Percentiles rank a stretch among this genome's conserved stretches.
phyloP scores from a whole-genome alignment of 1,140 invertebrate species.

The Tetramorium parvispinum region DNA sequence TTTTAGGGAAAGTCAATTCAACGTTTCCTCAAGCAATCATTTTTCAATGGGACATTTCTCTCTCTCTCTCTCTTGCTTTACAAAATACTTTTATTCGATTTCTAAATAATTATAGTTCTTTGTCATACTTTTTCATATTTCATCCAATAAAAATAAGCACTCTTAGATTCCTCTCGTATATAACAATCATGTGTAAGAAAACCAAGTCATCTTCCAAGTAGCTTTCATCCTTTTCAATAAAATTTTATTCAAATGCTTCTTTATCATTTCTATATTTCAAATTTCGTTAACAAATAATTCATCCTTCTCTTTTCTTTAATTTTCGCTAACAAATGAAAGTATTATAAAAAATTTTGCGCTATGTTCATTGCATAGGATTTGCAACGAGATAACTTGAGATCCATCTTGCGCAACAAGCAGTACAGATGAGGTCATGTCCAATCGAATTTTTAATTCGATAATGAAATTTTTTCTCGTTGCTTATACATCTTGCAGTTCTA shows the following conservation, averaged over 20 bases:
- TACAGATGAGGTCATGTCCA: not conserved
- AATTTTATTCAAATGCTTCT: not conserved
- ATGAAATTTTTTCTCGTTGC: not conserved
- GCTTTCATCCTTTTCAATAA: not conserved
- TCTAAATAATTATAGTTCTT: too few relatives aligned
- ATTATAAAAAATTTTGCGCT: not conserved
- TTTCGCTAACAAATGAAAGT: not conserved
- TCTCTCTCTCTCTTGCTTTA: too few relatives aligned
- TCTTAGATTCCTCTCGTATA: not conserved
- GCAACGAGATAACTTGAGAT: not conserved
- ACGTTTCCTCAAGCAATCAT: too few relatives aligned
- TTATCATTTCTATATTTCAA: not conserved
- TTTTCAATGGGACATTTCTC: too few relatives aligned
- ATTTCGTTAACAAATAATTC: not conserved
- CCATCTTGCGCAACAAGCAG: not conserved
- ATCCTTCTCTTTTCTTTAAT: not conserved
- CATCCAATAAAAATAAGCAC: not conserved
- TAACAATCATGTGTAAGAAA: not conserved
- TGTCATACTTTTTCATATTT: too few relatives aligned
- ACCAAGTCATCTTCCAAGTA: not conserved
- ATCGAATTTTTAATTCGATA: too few relatives aligned
- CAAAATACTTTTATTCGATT: too few relatives aligned
- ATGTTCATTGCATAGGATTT: not conserved
- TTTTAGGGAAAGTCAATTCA: too few relatives aligned
- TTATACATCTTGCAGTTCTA: not conserved